Conservation (phyloP, 2,113 vertebrate species). For the Sitta europaea region DNA sequence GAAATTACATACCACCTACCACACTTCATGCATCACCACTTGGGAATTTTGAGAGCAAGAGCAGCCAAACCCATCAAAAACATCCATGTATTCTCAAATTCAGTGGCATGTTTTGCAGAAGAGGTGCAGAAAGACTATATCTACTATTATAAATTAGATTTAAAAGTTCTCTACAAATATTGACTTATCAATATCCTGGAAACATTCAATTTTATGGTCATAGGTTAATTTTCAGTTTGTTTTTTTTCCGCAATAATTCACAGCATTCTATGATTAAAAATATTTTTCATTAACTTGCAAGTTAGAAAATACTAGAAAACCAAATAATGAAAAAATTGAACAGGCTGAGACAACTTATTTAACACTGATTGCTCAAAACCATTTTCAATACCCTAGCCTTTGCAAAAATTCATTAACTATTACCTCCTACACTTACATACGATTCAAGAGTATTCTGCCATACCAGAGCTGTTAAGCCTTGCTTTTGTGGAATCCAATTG, state of each 20-base stretch:
- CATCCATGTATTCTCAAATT: not conserved
- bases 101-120: not conserved
- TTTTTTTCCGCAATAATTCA: not conserved
- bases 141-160: not conserved
- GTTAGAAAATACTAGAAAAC: not conserved
- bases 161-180: not conserved
- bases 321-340: not conserved
- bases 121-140: not conserved
- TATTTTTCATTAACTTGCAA: not conserved
- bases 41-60: not conserved
- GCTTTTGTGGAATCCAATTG: not conserved
- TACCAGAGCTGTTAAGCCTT: not conserved
- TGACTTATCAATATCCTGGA: not conserved
- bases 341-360: not conserved
- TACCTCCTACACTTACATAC: no score
- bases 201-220: not conserved
- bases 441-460: not conserved
- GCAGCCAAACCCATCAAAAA: not conserved
- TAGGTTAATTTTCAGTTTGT: not conserved
- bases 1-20: conserved; percentile 31
- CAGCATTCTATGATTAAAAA: not conserved
- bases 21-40: conserved; percentile 7
- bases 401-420: not conserved
- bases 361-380: not conserved
- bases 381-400: not conserved